phyloP scores from a whole-genome alignment of 2,888 invertebrate species.

The Dicycla oo region DNA sequence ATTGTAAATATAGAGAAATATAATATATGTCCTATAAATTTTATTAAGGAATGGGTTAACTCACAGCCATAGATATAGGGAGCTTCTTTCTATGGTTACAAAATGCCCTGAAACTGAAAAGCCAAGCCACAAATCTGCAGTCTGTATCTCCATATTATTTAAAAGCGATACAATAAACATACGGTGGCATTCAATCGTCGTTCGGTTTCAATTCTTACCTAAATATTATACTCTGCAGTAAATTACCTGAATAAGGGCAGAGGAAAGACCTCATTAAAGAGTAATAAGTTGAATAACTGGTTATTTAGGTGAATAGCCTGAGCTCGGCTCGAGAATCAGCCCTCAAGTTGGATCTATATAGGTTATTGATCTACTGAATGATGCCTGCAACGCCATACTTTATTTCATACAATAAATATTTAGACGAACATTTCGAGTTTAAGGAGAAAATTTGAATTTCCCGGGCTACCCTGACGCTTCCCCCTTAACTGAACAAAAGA shows the following conservation, averaged over 20 bases:
- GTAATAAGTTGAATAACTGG: constrained; percentile 48
- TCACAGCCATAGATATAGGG: neutral
- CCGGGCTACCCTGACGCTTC: no score
- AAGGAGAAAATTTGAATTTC: no score
- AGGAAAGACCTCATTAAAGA: constrained; percentile 22
- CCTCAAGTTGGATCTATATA: constrained; percentile 5
- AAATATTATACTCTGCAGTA: neutral
- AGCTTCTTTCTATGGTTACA: neutral
- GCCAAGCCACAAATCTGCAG: neutral
- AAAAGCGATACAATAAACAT: neutral
- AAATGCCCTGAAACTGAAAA: neutral
- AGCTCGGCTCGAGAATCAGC: constrained; percentile 11
- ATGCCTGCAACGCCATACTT: neutral
- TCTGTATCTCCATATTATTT: neutral
- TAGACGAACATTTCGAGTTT: neutral
- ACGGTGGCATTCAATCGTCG: neutral
- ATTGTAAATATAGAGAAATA: neutral
- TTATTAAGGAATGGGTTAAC: neutral
- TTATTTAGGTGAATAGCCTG: constrained; percentile 48
- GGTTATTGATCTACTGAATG: constrained; percentile 11
- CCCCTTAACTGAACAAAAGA: no score
- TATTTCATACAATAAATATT: neutral
- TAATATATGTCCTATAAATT: neutral
- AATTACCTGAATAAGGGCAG: constrained; percentile 18
- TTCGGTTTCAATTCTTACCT: neutral